Conservation (phyloP, 2,797 vertebrate genomes). For the Acomys russatus region DNA sequence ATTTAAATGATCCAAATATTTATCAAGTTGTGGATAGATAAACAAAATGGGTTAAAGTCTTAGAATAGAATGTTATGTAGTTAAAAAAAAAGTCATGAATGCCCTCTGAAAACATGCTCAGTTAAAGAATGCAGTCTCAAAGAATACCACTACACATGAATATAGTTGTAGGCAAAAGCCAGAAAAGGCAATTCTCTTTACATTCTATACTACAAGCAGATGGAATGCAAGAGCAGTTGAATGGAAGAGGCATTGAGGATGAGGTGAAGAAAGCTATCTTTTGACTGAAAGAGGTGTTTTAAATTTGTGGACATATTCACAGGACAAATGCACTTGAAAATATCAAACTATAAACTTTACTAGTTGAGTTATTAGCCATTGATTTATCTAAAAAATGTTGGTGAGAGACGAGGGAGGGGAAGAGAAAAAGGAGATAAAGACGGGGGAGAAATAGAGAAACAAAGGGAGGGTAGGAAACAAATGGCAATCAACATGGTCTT, state of each 20-base stretch:
- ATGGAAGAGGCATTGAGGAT: neutral
- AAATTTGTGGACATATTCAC: neutral
- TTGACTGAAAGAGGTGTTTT: neutral
- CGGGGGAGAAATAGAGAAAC: too few relatives aligned
- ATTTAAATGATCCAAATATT: neutral
- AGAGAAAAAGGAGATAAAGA: accelerated
- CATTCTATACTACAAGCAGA: neutral
- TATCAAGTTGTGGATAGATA: neutral
- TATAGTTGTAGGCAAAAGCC: neutral
- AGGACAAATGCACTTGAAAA: neutral
- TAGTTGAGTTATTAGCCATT: neutral
- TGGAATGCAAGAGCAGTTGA: neutral
- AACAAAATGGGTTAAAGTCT: neutral
- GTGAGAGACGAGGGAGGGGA: neutral
- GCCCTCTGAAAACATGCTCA: neutral
- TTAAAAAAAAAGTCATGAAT: neutral
- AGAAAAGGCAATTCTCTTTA: neutral
- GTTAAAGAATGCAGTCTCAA: neutral
- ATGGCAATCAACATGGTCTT: neutral
- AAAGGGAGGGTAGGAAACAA: neutral
- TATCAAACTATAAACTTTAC: neutral
- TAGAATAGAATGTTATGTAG: neutral
- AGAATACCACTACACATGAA: neutral
- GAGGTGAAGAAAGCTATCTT: neutral
- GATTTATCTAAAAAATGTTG: neutral